Conservation (phyloP, 2,113 vertebrate species). For the Alethe diademata region DNA sequence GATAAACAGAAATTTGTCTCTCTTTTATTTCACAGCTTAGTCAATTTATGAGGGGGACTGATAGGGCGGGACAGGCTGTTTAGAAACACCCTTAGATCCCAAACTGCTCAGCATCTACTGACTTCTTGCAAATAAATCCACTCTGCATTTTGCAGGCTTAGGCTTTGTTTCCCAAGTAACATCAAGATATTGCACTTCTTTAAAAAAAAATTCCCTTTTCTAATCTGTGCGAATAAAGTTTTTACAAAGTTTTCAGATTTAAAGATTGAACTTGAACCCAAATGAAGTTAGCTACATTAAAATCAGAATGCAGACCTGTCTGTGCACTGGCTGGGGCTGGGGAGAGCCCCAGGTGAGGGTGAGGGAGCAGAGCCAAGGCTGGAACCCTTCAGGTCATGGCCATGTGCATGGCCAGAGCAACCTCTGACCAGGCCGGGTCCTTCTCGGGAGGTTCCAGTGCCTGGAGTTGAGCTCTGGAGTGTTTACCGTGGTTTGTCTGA, state of each 20-base stretch:
- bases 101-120: not conserved
- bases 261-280: not conserved
- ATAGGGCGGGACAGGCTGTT: slow-evolving; percentile 41
- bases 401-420: not conserved
- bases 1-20: slow-evolving; percentile 73
- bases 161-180: not conserved
- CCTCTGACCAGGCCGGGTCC: not conserved
- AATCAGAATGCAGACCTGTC: not conserved
- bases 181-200: not conserved
- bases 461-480: not conserved
- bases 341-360: not conserved
- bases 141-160: not conserved
- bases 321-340: not conserved
- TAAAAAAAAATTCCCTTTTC: not conserved
- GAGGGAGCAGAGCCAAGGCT: not conserved
- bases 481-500: not conserved
- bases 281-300: not conserved
- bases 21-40: slow-evolving; percentile 67
- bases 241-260: not conserved
- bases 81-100: not conserved
- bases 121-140: not conserved
- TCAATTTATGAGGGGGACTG: slow-evolving; percentile 43
- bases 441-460: not conserved
- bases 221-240: not conserved
- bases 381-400: rapidly evolving